Evolutionary conservation across 2,888 invertebrate genomes (phyloP).

Genomic region (Idaea aversata): DNA sequence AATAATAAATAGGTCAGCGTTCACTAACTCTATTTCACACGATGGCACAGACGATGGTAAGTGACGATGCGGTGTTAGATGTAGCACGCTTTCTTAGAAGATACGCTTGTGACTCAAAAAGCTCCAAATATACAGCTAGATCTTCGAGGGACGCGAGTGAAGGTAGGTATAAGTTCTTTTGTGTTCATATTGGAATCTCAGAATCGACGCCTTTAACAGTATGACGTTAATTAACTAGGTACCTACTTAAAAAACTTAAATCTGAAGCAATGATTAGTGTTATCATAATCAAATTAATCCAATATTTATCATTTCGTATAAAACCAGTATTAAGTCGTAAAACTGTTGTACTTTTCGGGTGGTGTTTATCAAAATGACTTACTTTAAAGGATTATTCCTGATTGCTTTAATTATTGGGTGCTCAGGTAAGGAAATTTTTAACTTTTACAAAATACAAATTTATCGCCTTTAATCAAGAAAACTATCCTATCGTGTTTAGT

Average conservation of each 20-base stretch:
- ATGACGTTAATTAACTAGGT: not conserved
- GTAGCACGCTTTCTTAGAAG: no score
- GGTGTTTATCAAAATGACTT: conserved; percentile 25
- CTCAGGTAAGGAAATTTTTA: conserved; percentile 38
- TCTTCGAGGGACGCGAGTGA: no score
- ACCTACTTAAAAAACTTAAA: not conserved
- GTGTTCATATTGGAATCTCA: not conserved
- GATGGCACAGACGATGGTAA: no score
- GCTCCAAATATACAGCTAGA: no score
- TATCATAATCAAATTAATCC: not conserved
- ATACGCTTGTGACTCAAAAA: no score
- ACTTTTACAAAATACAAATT: not conserved
- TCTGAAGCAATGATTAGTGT: not conserved
- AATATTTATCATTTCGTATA: not conserved
- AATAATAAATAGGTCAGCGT: no score
- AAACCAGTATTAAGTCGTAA: not conserved
- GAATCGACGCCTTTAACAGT: not conserved
- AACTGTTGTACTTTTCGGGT: not conserved
- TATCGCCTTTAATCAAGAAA: not conserved
- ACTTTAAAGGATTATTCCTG: conserved; percentile 26
- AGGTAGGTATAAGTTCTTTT: no score
- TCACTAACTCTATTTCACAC: no score
- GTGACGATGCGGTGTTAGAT: no score
- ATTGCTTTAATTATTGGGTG: conserved; percentile 38
- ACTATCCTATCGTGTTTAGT: no score